These are phyloP conservation scores for Coleophora flavipennella DNA, from an alignment of 2,888 invertebrate species.

Conservation along the genomic window DNA sequence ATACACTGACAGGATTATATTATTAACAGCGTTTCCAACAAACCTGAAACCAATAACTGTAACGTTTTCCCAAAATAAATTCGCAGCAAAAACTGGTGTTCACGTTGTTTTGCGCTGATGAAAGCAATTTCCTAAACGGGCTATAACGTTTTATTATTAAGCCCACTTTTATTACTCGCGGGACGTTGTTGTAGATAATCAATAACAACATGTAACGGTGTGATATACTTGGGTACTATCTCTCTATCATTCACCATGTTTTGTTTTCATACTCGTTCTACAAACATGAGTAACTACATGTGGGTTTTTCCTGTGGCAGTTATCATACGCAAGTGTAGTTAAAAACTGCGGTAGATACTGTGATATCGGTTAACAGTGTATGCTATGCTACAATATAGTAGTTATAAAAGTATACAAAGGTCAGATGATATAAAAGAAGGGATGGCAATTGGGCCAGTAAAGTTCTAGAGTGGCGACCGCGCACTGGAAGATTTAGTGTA, in stretches of 20 bases:
- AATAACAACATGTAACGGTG: constrained; percentile 8
- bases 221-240: neutral
- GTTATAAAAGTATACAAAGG: no score
- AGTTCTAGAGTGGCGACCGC: no score
- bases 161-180: constrained; percentile 26
- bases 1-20: no score
- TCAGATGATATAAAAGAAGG: no score
- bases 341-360: no score
- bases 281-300: neutral
- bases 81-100: constrained; percentile 11
- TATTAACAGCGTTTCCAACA: no score
- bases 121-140: constrained; percentile 27
- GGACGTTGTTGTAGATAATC: constrained; percentile 16
- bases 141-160: constrained; percentile 28
- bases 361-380: no score
- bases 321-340: no score
- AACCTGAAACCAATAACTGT: neutral
- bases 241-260: constrained; percentile 5
- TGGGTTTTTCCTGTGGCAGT: no score
- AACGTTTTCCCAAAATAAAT: neutral
- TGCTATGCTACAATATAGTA: no score
- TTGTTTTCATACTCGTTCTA: constrained; percentile 1
- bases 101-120: constrained; percentile 20
- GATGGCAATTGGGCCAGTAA: no score
- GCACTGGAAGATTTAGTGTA: no score